Base-by-base conservation (phyloP, 2,797 vertebrate species). In the Geotrypetes seraphini region DNA sequence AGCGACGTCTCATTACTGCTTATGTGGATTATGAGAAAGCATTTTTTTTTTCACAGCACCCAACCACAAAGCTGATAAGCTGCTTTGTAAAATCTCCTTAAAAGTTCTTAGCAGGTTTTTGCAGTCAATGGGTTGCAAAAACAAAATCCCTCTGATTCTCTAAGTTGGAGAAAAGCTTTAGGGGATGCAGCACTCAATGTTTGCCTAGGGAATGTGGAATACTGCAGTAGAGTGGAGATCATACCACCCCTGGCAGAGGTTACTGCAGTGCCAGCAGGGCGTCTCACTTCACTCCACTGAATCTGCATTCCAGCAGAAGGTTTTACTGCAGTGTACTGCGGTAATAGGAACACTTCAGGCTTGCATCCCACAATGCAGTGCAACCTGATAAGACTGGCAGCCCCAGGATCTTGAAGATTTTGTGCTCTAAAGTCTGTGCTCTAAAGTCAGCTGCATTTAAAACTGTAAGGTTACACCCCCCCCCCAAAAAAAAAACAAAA, bases 261-360 rank as follows among this genome's bases (percentile, higher is more conserved):
- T 13, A 47, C 33, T 20, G 2, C 15, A 10, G 21, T 21, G 5
- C 31, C 19, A 41, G 33, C 40, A 3, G 12, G 2, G 8, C 0
- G 2, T 32, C 39, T 26, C 19, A 57, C 12, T 16, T 36, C 53
- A 16, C 37, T 35, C 35, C 41, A 40, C 33, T 43, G 52, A 54
- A 53, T 17, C 32, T 38, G 46, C 50, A 42, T 43, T 37, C 48
- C 55, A 34, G 20, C 10, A 34, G 11, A 33, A 12, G 25, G 18
- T 36, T 28, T 47, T 38, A 62, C 71, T 69, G 73, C 71, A 75
- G 66, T 32, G 52, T 52, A 48, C 56, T 73, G 71, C 53, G 11
- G 65, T 60, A 47, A 28, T 25, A 39, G 51, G 47, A 45, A 42
- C 42, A 39, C 46, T 49, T 28, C 43, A 49, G 6, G 35, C 27